Evolutionary conservation across 2,113 vertebrate genomes (phyloP).

Genomic region (Empidonax traillii): DNA sequence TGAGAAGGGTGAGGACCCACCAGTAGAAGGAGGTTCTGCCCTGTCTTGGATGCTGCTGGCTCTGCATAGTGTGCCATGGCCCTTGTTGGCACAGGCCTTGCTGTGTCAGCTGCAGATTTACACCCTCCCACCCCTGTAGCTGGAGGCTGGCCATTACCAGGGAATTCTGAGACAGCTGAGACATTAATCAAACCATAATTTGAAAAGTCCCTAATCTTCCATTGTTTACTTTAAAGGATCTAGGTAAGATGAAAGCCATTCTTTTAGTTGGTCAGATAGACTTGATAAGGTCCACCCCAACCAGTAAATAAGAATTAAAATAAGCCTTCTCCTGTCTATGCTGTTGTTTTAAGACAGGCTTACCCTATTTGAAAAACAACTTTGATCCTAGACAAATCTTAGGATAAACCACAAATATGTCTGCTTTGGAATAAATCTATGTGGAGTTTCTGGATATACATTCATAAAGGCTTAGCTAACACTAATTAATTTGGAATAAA

Average conservation of each 20-base stretch:
- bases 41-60: background rate
- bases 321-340: background rate
- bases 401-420: conserved; percentile 46
- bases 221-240: background rate
- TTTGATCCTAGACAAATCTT: conserved; percentile 41
- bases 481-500: conserved; percentile 52
- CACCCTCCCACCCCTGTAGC: background rate
- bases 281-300: background rate
- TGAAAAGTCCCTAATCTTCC: background rate
- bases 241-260: background rate
- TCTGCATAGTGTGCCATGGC: background rate
- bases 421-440: conserved; percentile 36
- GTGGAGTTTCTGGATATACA: conserved; percentile 22
- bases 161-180: background rate
- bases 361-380: conserved; percentile 23
- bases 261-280: background rate
- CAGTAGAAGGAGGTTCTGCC: background rate
- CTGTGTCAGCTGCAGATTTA: background rate
- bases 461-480: conserved; percentile 20
- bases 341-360: conserved; percentile 3
- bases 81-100: background rate
- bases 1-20: background rate
- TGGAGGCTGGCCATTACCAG: background rate
- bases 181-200: background rate
- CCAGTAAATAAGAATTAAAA: conserved; percentile 29